Conservation (phyloP, 53 echinoderm and acorn worm genomes). For the Stichopus horrens region DNA sequence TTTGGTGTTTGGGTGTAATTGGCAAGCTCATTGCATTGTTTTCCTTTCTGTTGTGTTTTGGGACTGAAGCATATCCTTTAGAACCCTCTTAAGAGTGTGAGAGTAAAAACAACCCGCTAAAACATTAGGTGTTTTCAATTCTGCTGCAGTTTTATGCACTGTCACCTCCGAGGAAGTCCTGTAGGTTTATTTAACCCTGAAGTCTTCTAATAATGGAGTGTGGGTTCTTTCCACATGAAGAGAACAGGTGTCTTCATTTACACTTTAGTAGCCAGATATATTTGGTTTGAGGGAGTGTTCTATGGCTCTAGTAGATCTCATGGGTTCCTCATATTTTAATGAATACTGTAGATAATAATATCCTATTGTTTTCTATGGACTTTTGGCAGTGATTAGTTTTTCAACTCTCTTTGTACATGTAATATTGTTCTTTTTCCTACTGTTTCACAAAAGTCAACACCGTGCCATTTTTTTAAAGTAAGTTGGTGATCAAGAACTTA, state of each 20-base stretch:
- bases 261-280: background rate
- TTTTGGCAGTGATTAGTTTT: too few species aligned
- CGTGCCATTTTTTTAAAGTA: too few species aligned
- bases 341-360: too few species aligned
- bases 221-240: background rate
- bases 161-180: constrained; percentile 9
- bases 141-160: constrained; percentile 21
- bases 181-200: background rate
- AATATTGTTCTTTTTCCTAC: too few species aligned
- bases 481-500: too few species aligned
- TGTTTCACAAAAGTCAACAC: too few species aligned
- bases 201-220: background rate
- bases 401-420: too few species aligned
- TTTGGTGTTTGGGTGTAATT: background rate
- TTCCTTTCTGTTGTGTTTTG: background rate
- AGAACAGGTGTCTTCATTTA: background rate
- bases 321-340: too few species aligned
- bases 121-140: background rate
- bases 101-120: background rate
- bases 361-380: too few species aligned
- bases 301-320: too few species aligned
- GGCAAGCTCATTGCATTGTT: background rate
- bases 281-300: constrained; percentile 29
- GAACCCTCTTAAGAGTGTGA: background rate
- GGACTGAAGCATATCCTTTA: background rate